Evolutionary conservation across 2,113 vertebrate genomes (phyloP), one percentile per base, ranked within the genome.

Genomic region (Rana temporaria): DNA sequence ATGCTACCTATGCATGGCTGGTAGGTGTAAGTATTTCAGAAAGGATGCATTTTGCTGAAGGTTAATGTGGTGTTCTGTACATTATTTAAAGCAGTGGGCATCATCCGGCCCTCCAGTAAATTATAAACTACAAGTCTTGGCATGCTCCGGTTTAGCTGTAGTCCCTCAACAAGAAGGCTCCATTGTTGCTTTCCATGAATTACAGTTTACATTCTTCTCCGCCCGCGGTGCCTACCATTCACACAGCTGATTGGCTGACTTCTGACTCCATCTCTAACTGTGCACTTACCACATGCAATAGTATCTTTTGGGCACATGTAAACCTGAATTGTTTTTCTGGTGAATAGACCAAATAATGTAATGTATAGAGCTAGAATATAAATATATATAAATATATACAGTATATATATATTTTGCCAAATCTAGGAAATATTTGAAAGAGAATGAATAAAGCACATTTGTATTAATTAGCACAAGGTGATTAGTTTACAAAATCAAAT

Each of bases 391-490:
- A 84, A 89, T 30, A 30, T 30, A 30, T 30, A 30, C 26, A 30
- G 26, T 81, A 89, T 85, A 85, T 85, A 85, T 90, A 90, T 87
- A 86, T 85, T 86, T 86, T 91, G 86, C 88, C 89, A 87, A 22
- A 63, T 70, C 57, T 67, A 86, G 79, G 15, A 84, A 82, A 90
- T 48, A 81, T 85, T 74, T 81, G 66, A 88, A 89, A 59, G 87
- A 87, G 86, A 83, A 81, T 88, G 87, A 84, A 90, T 77, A 85
- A 93, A 94, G 93, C 93, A 95, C 94, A 95, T 91, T 87, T 90
- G 85, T 90, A 89, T 92, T 82, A 95, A 89, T 93, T 84, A 95
- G 94, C 94, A 95, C 93, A 95, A 92, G 89, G 57, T 34, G 9
- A 82, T 67, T 66, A 6, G 71, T 86, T 89, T 81, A 87, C 78